Evolutionary conservation across 2,888 invertebrate genomes (phyloP), one percentile per base, ranked within the genome.

Genomic region (Dryomyza anilis): DNA sequence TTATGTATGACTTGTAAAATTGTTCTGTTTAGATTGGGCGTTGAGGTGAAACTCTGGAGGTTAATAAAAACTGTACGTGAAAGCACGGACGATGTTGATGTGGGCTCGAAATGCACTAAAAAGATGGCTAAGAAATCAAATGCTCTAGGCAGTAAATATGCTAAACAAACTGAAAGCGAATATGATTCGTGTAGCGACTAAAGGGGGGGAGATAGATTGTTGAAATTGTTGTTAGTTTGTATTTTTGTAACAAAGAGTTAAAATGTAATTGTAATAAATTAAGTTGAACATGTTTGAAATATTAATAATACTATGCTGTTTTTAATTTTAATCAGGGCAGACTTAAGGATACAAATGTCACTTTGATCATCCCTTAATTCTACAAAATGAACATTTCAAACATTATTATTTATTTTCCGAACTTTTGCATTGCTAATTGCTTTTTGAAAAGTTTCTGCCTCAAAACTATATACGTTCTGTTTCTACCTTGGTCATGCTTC

Each of bases 1-100:
- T 36, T 21, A 64, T 50, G 45, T 43, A n/a, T 66, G 64, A 27
- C 30, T 10, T 39, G 3, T 43, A 21, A 50, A 23, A 45, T 46
- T 23, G 36, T 52, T 30, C 10, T 68, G 65, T 72, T 74, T 79
- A 93, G 92, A 78, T 91, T 93, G 60, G 95, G 95, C 45, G 87
- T 92, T 25, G 92, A 95, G 78, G 87, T 95, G 53, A 88, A 91
- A 63, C 85, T 96, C 68, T 96, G 96, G 96, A 89, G 91, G 68
- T 91, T 93, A 0, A 89, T 96, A 62, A 81, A 87, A 65, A 72
- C 73, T 68, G 77, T 79, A 52, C 76, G 81, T 62, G 71, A 69
- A 55, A 72, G 71, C 64, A 63, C 70, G 7, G 69, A 73, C 7
- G 69, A 73, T 46, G 63, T 74, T 36, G 74, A 73, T 25, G 43